A percentile compares a stretch with the other conserved stretches of the same genome.
Evolutionary conservation across 92 coral and sea anemone genomes (phyloP).

Genomic region (Heliopora coerulea): DNA sequence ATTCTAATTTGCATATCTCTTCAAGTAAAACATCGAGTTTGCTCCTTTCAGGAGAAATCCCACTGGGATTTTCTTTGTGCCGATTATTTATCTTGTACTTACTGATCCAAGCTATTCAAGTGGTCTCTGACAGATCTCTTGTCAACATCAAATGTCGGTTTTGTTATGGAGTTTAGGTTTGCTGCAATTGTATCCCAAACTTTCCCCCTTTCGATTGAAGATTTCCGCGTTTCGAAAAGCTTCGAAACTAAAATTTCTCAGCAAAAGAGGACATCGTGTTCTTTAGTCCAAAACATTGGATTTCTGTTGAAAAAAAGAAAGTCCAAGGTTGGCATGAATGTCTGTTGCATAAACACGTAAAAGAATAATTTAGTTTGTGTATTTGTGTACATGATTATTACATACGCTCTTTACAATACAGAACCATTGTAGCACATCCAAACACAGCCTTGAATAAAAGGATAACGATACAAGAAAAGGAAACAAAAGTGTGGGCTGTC

Average conservation of each 20-base stretch:
- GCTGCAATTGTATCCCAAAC: neutral
- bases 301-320: neutral
- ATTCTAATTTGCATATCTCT: neutral
- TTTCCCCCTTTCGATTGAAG: conserved; percentile 29
- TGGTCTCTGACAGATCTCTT: conserved; percentile 35
- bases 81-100: neutral
- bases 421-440: too few relatives aligned
- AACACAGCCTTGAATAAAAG: too few relatives aligned
- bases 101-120: neutral
- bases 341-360: too few relatives aligned
- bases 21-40: neutral
- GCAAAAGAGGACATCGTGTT: conserved; percentile 21
- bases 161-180: conserved; percentile 9
- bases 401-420: neutral
- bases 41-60: conserved; percentile 15
- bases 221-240: conserved; percentile 3
- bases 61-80: conserved; percentile 16
- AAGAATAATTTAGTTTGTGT: too few relatives aligned
- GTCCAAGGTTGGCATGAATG: too few relatives aligned
- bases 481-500: too few relatives aligned
- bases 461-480: too few relatives aligned
- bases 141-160: conserved; percentile 19
- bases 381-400: neutral
- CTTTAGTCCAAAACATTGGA: conserved; percentile 27
- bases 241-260: conserved; percentile 30